Evolutionary conservation across 2,888 invertebrate genomes (phyloP).

Genomic region (Eledone cirrhosa): DNA sequence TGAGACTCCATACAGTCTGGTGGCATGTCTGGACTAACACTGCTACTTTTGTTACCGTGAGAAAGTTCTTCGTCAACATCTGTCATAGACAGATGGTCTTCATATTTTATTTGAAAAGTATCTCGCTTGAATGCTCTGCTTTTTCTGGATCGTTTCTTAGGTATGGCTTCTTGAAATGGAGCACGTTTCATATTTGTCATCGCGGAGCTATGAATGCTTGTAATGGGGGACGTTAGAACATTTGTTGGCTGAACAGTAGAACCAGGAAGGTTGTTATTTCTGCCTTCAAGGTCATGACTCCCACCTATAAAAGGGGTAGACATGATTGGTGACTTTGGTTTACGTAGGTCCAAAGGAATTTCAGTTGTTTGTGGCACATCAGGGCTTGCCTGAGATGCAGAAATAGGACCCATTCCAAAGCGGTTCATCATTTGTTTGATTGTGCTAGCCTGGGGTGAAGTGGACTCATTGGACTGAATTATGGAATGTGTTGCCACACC

Average conservation of each 20-base stretch:
- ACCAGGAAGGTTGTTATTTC: background rate
- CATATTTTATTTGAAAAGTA: slow-evolving; percentile 60
- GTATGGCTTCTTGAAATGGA: slow-evolving; percentile 60
- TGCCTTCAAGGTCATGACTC: slow-evolving; percentile 13
- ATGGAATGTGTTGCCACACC: slow-evolving; percentile 35
- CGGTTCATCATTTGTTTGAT: slow-evolving; percentile 59
- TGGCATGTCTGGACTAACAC: slow-evolving; percentile 33
- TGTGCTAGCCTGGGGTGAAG: slow-evolving; percentile 34
- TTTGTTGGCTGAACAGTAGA: slow-evolving; percentile 28
- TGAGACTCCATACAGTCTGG: slow-evolving; percentile 16
- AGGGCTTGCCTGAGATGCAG: slow-evolving; percentile 26
- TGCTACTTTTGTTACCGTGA: slow-evolving; percentile 30
- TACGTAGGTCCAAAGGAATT: slow-evolving; percentile 59
- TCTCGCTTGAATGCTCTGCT: slow-evolving; percentile 86
- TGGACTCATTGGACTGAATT: slow-evolving; percentile 41
- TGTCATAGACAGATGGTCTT: slow-evolving; percentile 40
- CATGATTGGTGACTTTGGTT: slow-evolving; percentile 48
- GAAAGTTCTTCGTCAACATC: slow-evolving; percentile 31
- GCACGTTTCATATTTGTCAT: slow-evolving; percentile 27
- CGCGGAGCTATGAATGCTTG: slow-evolving; percentile 14
- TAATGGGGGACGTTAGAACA: slow-evolving; percentile 9
- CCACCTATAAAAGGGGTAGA: slow-evolving; percentile 21
- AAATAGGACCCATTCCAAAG: slow-evolving; percentile 49
- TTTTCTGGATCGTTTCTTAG: slow-evolving; percentile 79
- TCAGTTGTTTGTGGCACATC: slow-evolving; percentile 37